These are phyloP conservation scores for Drosophila subpulchrella DNA, from an alignment of 1,140 invertebrate species.

Conservation along the genomic window DNA sequence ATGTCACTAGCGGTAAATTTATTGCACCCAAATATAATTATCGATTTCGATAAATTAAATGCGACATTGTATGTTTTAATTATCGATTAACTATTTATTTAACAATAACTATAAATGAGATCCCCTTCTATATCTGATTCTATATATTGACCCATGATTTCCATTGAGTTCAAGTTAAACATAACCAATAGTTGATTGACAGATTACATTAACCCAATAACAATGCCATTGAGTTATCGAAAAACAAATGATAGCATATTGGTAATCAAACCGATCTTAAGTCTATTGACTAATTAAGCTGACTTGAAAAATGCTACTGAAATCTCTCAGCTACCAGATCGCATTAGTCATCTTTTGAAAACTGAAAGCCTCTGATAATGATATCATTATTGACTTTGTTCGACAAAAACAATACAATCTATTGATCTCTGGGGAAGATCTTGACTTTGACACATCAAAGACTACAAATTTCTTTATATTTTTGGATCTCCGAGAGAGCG, in stretches of 20 bases:
- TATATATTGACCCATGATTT: too few species aligned
- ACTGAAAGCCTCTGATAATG: constrained; percentile 3
- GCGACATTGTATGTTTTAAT: too few species aligned
- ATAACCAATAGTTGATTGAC: constrained; percentile 11
- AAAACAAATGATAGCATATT: constrained; percentile 10
- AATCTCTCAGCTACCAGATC: not conserved
- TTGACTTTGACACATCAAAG: not conserved
- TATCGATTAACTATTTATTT: too few species aligned
- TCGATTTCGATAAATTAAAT: too few species aligned
- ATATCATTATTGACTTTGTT: constrained; percentile 24
- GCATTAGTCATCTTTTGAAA: constrained; percentile 22
- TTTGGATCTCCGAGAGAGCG: not conserved
- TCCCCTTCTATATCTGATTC: too few species aligned
- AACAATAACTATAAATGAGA: not conserved
- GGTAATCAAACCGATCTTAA: not conserved
- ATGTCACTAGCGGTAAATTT: too few species aligned
- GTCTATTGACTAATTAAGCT: constrained; percentile 13
- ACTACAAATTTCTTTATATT: constrained; percentile 4
- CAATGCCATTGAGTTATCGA: constrained; percentile 22
- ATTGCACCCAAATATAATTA: not conserved
- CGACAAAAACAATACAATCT: constrained; percentile 20
- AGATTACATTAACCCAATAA: constrained; percentile 3
- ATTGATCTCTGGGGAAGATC: constrained; percentile 3
- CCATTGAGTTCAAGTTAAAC: not conserved
- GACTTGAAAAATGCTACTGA: constrained; percentile 2